Evolutionary conservation across 2,113 vertebrate genomes (phyloP).

Genomic region (Petroica traversi): DNA sequence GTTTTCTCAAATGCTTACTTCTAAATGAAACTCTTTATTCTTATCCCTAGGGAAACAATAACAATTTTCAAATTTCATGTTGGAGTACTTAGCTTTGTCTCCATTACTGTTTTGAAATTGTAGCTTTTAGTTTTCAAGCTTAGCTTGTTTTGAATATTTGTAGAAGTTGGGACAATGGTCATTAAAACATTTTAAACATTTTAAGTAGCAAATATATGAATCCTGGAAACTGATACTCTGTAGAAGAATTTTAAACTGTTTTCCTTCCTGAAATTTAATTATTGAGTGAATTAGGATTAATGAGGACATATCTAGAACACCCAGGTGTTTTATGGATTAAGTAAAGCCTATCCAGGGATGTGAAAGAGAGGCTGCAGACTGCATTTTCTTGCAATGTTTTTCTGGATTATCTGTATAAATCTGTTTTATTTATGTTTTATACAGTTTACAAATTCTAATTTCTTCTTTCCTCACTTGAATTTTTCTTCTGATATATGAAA

Average conservation of each 20-base stretch:
- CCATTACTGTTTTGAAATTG: not conserved
- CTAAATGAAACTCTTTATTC: not conserved
- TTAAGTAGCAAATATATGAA: not conserved
- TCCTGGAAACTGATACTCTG: not conserved
- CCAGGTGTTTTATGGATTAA: not conserved
- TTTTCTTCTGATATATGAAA: not conserved
- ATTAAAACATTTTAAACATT: no score
- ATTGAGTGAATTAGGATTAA: not conserved
- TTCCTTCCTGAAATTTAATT: not conserved
- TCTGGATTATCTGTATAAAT: not conserved
- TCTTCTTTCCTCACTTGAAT: not conserved
- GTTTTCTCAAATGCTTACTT: fast-evolving
- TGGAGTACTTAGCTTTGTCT: not conserved
- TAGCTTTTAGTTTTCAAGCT: not conserved
- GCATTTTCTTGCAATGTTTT: not conserved
- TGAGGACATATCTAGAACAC: not conserved
- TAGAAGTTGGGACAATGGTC: not conserved
- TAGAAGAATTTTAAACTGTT: not conserved
- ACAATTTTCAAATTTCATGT: not conserved
- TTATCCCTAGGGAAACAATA: not conserved
- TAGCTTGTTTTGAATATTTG: not conserved
- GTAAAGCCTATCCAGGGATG: not conserved
- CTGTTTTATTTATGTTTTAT: not conserved
- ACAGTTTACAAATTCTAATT: not conserved
- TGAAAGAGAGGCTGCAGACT: not conserved